These are phyloP conservation scores for Danio jaintianensis DNA, from an alignment of 2,797 vertebrate species.

Conservation along the genomic window DNA sequence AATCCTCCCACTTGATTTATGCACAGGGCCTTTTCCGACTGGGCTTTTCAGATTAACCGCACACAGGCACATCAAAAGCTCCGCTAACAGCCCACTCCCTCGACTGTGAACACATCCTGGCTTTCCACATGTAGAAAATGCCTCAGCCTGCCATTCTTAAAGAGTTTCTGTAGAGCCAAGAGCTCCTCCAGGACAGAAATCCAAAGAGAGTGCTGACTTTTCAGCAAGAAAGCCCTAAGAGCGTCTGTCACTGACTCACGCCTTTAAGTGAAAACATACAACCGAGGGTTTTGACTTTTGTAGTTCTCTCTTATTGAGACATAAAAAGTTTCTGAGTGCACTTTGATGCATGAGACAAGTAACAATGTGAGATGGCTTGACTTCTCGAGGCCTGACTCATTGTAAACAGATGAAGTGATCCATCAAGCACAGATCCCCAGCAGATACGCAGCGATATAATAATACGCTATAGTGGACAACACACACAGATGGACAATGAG, in stretches of 20 bases:
- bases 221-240: conserved; percentile 49
- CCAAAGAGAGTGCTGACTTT: conserved; percentile 51
- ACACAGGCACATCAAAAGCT: conserved; percentile 64
- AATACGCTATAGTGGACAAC: conserved; percentile 6
- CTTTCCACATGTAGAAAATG: conserved; percentile 45
- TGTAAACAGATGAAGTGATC: conserved; percentile 40
- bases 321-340: conserved; percentile 25
- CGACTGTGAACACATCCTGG: conserved; percentile 61
- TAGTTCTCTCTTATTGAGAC: conserved; percentile 10
- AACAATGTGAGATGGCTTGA: conserved; percentile 13
- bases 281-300: conserved; percentile 11
- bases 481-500: conserved; percentile 29
- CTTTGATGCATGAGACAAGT: conserved; percentile 9
- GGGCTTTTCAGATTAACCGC: conserved; percentile 63
- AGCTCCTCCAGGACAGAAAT: conserved; percentile 45
- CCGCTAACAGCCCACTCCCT: conserved; percentile 60
- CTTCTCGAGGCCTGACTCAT: conserved; percentile 29
- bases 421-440: conserved; percentile 25
- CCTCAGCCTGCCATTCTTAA: conserved; percentile 44
- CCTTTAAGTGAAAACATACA: conserved; percentile 46
- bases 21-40: conserved; percentile 60
- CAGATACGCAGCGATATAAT: conserved; percentile 16
- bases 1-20: conserved; percentile 60
- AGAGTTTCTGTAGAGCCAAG: conserved; percentile 42
- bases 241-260: conserved; percentile 42